Percentiles rank a stretch among this genome's conserved stretches.
Conservation (phyloP, 2,888 invertebrate genomes). For the Pherbina coryleti region DNA sequence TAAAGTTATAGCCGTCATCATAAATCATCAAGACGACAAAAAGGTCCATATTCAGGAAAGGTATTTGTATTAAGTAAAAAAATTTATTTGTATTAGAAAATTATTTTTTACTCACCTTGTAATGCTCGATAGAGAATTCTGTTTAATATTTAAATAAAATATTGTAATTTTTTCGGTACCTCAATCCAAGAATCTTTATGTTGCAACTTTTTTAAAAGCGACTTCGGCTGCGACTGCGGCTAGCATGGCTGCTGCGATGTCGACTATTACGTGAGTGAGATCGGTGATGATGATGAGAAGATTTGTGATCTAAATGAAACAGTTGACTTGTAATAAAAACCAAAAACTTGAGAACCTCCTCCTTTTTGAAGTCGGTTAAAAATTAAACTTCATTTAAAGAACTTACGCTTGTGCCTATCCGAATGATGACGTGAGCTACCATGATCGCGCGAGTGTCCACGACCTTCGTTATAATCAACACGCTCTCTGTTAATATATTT, state of each 20-base stretch:
- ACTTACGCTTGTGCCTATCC: slow-evolving; percentile 62
- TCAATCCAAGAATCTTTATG: slow-evolving; percentile 49
- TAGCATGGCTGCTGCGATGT: slow-evolving; percentile 58
- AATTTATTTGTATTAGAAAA: not conserved
- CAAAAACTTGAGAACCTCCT: too few species aligned
- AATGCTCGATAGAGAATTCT: slow-evolving; percentile 25
- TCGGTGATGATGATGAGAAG: slow-evolving; percentile 59
- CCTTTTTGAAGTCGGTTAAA: too few species aligned
- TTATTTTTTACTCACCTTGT: slow-evolving; percentile 24
- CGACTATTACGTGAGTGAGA: slow-evolving; percentile 59
- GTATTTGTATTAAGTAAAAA: too few species aligned
- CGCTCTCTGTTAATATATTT: slow-evolving; percentile 49
- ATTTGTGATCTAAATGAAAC: slow-evolving; percentile 57
- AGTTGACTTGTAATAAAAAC: not conserved
- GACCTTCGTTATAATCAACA: slow-evolving; percentile 57
- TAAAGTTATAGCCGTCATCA: too few species aligned
- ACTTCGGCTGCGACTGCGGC: slow-evolving; percentile 67
- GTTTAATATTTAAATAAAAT: slow-evolving; percentile 35
- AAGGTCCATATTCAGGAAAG: too few species aligned
- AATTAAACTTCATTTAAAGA: not conserved
- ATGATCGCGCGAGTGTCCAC: slow-evolving; percentile 63
- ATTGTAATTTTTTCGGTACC: slow-evolving; percentile 55
- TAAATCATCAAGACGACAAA: too few species aligned
- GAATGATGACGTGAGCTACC: slow-evolving; percentile 56
- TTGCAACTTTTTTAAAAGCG: slow-evolving; percentile 57